These are phyloP conservation scores for Drosophila meridionalis DNA, from an alignment of 2,888 invertebrate species.

Conservation along the genomic window DNA sequence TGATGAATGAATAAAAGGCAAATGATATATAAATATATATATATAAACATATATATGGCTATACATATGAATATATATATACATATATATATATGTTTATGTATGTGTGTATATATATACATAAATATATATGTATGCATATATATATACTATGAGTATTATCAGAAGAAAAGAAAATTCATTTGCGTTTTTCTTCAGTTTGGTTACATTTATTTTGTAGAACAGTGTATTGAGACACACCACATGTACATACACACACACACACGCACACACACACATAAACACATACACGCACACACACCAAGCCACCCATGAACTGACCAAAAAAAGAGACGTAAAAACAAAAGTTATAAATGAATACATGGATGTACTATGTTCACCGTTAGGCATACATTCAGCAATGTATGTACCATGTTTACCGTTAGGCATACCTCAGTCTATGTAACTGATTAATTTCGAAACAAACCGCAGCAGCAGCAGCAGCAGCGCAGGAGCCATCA, in stretches of 20 bases:
- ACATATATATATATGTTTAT: conserved; percentile 28
- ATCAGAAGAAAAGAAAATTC: conserved; percentile 39
- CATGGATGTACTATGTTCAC: conserved; percentile 46
- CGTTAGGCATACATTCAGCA: conserved; percentile 46
- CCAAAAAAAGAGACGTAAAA: conserved; percentile 45
- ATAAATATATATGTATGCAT: not conserved
- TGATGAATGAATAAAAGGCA: conserved; percentile 68
- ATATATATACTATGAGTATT: conserved; percentile 63
- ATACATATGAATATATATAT: conserved; percentile 52
- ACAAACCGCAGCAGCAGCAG: conserved; percentile 41
- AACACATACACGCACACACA: conserved; percentile 27
- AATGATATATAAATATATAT: conserved; percentile 67
- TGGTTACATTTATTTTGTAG: conserved; percentile 39
- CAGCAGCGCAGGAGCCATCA: conserved; percentile 71
- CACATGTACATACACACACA: conserved; percentile 57
- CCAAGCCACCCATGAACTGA: conserved; percentile 60
- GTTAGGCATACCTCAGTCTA: conserved; percentile 49
- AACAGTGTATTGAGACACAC: conserved; percentile 33
- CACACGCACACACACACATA: conserved; percentile 8
- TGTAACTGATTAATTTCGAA: conserved; percentile 53
- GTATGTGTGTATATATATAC: not conserved
- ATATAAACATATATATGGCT: conserved; percentile 52
- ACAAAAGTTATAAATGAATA: conserved; percentile 26
- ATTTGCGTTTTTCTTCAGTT: conserved; percentile 69
- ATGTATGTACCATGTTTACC: conserved; percentile 36